Base-by-base conservation (phyloP, 2,113 vertebrate genomes). In the Podocnemis expansa region DNA sequence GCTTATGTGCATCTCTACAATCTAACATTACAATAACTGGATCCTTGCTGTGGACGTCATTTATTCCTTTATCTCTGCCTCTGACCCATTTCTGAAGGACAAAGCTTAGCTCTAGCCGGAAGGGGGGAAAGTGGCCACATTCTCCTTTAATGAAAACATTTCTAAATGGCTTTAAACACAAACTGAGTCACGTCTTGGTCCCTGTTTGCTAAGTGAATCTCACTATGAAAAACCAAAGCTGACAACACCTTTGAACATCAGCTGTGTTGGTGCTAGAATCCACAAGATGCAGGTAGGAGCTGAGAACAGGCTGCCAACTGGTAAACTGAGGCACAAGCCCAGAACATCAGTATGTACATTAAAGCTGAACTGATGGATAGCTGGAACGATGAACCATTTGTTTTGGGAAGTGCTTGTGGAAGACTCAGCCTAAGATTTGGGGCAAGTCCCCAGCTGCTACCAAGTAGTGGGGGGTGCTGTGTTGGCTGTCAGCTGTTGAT, bases 41-140 rank as follows among this genome's bases (percentile, higher is more conserved):
- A 1, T 76, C 27, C 19, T 2, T 1, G n/a, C 1, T 38, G 5
- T 14, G 56, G 76, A 5, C 90, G 43, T 79, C 1, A 0, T 63
- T 78, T 14, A 60, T 63, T 43, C 0, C 0, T 47, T 38, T 22
- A 38, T 70, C 76, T 54, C 34, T 25, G 43, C 78, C 49, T 47
- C 60, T 95, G 82, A 49, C 58, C 54, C 31, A 83, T 75, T 17
- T 0, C 81, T 86, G 82, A 56, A 82, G 54, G 27, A 80, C 45
- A n/a, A 21, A 51, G 4, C 54, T 78, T n/a, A 31, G 13, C 58
- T 25, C 22, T 1, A 41, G 75, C 16, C 16, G 24, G 75, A 60
- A 4, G 6, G 6, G 81, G n/a, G 52, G 1, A 76, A 43, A 47
- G 27, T 13, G 76, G 8, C 52, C 2, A 0, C 7, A 2, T n/a